These are phyloP conservation scores for Rhinogobius similis DNA, from an alignment of 2,113 vertebrate genomes.

Conservation along the genomic window DNA sequence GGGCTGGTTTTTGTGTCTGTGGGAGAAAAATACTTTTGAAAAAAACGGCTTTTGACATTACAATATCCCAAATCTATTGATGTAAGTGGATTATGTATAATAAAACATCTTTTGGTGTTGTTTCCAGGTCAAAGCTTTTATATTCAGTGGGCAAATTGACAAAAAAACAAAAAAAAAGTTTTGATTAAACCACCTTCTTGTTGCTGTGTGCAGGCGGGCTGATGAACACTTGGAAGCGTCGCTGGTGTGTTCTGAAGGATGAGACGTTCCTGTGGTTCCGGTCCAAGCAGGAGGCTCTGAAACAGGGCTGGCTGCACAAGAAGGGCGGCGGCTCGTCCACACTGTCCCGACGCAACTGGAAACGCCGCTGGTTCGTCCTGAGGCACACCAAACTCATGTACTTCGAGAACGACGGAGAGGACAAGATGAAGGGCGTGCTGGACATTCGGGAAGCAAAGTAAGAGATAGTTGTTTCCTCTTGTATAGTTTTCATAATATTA, in stretches of 20 bases:
- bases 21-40: too few species aligned
- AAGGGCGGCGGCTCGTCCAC: conserved; percentile 96
- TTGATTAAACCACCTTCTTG: too few species aligned
- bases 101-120: too few species aligned
- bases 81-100: too few species aligned
- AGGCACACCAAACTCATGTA: conserved; percentile 94
- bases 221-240: conserved; percentile 94
- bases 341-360: conserved; percentile 95
- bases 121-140: too few species aligned
- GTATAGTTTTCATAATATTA: too few species aligned
- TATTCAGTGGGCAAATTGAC: too few species aligned
- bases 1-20: too few species aligned
- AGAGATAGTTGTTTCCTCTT: conserved; percentile 17
- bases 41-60: too few species aligned
- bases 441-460: conserved; percentile 91
- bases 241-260: conserved; percentile 98
- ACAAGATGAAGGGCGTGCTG: conserved; percentile 91
- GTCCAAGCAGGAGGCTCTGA: conserved; percentile 96
- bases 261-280: conserved; percentile 99
- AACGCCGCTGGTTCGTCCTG: conserved; percentile 96
- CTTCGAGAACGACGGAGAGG: conserved; percentile 94
- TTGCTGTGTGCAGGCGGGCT: conserved; percentile 82
- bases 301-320: conserved; percentile 97
- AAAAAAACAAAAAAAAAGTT: too few species aligned
- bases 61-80: too few species aligned